Percentiles rank a stretch among this genome's conserved stretches.
phyloP scores from a whole-genome alignment of 2,113 vertebrate species.

The Tympanuchus pallidicinctus region DNA sequence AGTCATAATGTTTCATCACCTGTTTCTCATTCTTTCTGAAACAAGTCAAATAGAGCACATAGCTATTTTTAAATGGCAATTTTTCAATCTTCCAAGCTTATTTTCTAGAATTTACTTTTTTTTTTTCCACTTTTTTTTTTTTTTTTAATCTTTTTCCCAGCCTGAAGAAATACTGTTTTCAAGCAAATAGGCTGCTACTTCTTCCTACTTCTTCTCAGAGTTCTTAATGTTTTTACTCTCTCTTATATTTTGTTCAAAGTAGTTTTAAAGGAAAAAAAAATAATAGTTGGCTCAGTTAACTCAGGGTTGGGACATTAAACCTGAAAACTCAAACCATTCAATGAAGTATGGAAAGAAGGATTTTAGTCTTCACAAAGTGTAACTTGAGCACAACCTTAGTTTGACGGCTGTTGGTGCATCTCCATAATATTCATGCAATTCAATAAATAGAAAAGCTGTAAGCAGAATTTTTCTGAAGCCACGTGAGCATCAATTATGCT shows the following conservation, averaged over 20 bases:
- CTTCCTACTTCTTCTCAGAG: not conserved
- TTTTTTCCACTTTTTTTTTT: not conserved
- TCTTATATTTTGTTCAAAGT: not conserved
- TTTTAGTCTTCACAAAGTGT: not conserved
- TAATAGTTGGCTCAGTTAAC: not conserved
- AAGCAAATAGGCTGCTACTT: not conserved
- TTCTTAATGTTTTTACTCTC: not conserved
- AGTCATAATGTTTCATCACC: slow-evolving; percentile 28
- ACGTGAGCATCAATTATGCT: slow-evolving; percentile 29
- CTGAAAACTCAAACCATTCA: not conserved
- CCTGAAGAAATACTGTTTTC: not conserved
- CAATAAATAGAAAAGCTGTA: slow-evolving; percentile 58
- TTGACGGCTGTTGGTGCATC: not conserved
- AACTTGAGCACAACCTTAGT: not conserved
- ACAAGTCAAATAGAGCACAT: slow-evolving; percentile 52
- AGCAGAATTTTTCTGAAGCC: slow-evolving; percentile 60
- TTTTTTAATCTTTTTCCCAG: not conserved
- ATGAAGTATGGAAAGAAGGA: not conserved
- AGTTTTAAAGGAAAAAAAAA: not conserved
- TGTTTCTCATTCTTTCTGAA: slow-evolving; percentile 47
- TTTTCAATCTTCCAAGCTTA: not conserved
- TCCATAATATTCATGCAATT: not conserved
- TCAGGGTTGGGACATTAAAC: not conserved
- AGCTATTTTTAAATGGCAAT: slow-evolving; percentile 50
- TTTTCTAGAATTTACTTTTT: slow-evolving; percentile 41